Evolutionary conservation across 2,797 vertebrate species (phyloP).

Genomic region (Phoxinus dragarum): DNA sequence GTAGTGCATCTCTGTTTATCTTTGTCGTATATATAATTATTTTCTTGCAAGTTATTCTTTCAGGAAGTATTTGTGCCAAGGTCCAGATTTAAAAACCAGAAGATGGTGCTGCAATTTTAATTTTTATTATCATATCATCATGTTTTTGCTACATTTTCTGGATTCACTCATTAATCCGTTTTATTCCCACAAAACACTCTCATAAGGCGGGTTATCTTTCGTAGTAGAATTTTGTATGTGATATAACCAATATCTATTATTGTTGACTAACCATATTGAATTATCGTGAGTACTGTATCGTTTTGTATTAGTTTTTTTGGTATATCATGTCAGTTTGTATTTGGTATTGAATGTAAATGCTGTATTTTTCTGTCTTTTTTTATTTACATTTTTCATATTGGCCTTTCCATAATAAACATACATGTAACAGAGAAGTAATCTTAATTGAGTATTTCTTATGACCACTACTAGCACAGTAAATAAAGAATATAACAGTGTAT

Average conservation of each 20-base stretch:
- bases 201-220: conserved; percentile 73
- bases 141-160: conserved; percentile 44
- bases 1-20: conserved; percentile 48
- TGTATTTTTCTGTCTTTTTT: conserved; percentile 52
- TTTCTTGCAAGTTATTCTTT: conserved; percentile 41
- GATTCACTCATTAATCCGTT: conserved; percentile 68
- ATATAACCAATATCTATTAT: conserved; percentile 64
- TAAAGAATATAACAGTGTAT: too few relatives aligned
- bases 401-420: conserved; percentile 62
- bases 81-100: conserved; percentile 59
- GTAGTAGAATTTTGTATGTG: conserved; percentile 83
- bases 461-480: conserved; percentile 8
- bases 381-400: conserved; percentile 58
- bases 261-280: conserved; percentile 73
- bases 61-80: conserved; percentile 70
- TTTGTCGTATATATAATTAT: conserved; percentile 16
- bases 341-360: conserved; percentile 74
- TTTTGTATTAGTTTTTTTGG: conserved; percentile 80
- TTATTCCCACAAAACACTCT: conserved; percentile 58
- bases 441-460: background rate
- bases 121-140: conserved; percentile 21
- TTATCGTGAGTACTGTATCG: conserved; percentile 78
- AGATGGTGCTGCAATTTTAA: conserved; percentile 21
- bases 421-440: conserved; percentile 45
- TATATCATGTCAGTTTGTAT: conserved; percentile 64